Percentiles rank a stretch among this genome's conserved stretches.
Conservation (phyloP, 1,140 invertebrate species). For the Caenorhabditis latens region DNA sequence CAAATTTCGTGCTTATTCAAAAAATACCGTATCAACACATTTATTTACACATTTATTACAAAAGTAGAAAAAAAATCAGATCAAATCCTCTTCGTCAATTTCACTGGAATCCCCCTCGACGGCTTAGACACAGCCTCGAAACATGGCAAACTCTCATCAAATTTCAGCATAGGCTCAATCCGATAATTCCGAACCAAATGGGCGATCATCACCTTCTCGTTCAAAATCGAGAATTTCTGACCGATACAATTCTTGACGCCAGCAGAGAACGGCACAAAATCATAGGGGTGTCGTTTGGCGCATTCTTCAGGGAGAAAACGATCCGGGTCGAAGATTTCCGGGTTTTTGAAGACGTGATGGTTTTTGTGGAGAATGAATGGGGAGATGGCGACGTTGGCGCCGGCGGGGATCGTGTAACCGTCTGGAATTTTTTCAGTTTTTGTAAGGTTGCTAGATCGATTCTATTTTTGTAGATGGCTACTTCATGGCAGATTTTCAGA, state of each 20-base stretch:
- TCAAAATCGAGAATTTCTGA: constrained; percentile 87
- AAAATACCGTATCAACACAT: too few relatives aligned
- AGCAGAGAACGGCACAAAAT: constrained; percentile 78
- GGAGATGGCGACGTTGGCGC: constrained; percentile 74
- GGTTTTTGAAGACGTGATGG: constrained; percentile 84
- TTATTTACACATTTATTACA: too few relatives aligned
- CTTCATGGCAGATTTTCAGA: too few relatives aligned
- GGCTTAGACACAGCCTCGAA: background rate
- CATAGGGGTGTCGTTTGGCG: constrained; percentile 78
- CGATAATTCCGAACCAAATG: constrained; percentile 88
- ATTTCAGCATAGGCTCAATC: constrained; percentile 78
- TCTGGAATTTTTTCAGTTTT: constrained; percentile 13
- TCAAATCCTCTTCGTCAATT: background rate
- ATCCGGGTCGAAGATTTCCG: constrained; percentile 89
- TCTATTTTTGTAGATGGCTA: too few relatives aligned
- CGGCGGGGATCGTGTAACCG: constrained; percentile 75
- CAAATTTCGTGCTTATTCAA: too few relatives aligned
- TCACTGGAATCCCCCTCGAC: background rate
- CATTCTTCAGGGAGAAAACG: constrained; percentile 89
- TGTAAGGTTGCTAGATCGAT: background rate
- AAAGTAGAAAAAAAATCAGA: background rate
- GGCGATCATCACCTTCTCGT: constrained; percentile 88
- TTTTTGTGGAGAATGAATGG: constrained; percentile 79
- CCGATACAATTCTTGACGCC: constrained; percentile 80
- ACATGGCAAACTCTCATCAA: constrained; percentile 75